phyloP scores from a whole-genome alignment of 2,888 invertebrate species.

The Habrosyne pyritoides region DNA sequence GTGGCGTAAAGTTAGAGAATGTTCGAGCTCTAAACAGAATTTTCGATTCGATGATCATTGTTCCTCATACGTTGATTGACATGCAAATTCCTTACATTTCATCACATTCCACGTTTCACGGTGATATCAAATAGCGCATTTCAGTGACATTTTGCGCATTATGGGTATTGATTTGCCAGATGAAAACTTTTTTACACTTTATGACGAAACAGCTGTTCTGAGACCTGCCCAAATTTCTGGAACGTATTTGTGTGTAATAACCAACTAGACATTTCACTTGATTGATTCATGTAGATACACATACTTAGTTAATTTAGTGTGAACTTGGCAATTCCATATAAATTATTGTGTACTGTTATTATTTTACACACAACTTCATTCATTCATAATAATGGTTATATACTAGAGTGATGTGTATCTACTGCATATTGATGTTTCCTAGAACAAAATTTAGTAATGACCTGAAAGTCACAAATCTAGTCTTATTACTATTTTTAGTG shows the following conservation, averaged over 20 bases:
- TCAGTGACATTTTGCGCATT: constrained; percentile 81
- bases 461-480: no score
- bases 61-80: constrained; percentile 61
- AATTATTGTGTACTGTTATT: neutral
- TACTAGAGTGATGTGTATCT: no score
- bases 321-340: neutral
- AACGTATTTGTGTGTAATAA: constrained; percentile 30
- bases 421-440: no score
- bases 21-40: constrained; percentile 45
- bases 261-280: constrained; percentile 14
- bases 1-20: constrained; percentile 35
- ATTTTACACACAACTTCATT: neutral
- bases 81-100: constrained; percentile 59
- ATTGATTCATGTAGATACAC: neutral
- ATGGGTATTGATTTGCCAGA: constrained; percentile 78
- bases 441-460: no score
- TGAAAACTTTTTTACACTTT: constrained; percentile 69
- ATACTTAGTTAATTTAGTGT: neutral
- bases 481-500: no score
- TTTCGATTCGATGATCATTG: constrained; percentile 64
- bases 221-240: constrained; percentile 38
- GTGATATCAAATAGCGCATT: constrained; percentile 66
- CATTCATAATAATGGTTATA: neutral
- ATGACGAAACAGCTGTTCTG: constrained; percentile 79
- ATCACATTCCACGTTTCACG: constrained; percentile 48